Evolutionary conservation across 2,113 vertebrate genomes (phyloP), one percentile per base, ranked within the genome.

Genomic region (Helogale parvula): DNA sequence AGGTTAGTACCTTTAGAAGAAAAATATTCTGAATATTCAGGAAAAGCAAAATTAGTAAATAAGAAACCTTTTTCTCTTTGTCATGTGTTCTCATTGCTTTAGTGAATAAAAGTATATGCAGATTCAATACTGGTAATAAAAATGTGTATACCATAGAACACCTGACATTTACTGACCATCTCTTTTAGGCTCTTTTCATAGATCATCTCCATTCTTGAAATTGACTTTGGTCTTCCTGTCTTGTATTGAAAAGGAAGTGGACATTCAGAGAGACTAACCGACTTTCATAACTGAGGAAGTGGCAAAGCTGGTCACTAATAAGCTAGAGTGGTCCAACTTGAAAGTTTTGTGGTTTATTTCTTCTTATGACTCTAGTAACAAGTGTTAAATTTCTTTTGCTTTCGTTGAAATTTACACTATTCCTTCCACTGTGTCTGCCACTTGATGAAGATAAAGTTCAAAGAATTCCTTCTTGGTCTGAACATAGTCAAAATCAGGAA

Each of bases 271-370:
- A 13, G 3, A 86, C 12, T 74, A 57, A 74, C 25, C 9, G 16
- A 66, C 7, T 57, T 65, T 15, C 0, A 11, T 14, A 93, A 38
- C 23, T 13, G 1, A 10, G 35, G 45, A 38, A 63, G 21, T 63
- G 23, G 41, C 50, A 69, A 80, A 35, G 9, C 16, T 83, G 27
- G 33, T 92, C 27, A 57, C 31, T 31, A 47, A 57, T 27, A 54
- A 65, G 13, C 71, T 72, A 27, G 4, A 83, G 35, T 15, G 16
- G 25, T 41, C 38, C 38, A 72, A 72, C 21, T 71, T 29, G 9
- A 92, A 96, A 92, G 29, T 86, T 93, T 66, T 88, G 60, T 54
- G 76, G 12, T 8, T 71, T 87, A 87, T 87, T 65, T 57, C n/a
- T 76, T 92, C 16, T 7, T 77, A 1, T 83, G 19, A 77, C 16